These are phyloP conservation scores for Neofelis nebulosa DNA, from an alignment of 2,113 vertebrate genomes.

Conservation along the genomic window DNA sequence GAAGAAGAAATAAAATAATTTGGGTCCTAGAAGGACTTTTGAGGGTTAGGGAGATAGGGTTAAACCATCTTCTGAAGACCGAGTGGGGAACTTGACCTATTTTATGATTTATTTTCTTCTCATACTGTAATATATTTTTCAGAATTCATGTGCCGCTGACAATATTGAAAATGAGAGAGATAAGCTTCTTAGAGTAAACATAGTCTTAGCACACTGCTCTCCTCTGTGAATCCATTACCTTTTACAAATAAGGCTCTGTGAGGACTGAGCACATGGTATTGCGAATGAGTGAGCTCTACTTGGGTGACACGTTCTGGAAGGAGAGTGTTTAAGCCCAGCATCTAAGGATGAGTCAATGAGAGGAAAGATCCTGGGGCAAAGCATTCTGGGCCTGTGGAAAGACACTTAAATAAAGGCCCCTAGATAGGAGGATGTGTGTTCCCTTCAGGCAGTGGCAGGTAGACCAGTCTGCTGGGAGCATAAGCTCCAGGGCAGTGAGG, in stretches of 20 bases:
- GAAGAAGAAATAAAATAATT: background rate
- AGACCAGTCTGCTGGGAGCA: background rate
- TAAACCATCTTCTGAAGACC: background rate
- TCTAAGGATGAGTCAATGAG: background rate
- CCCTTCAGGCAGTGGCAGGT: background rate
- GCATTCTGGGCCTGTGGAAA: background rate
- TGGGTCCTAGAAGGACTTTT: background rate
- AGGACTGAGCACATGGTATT: background rate
- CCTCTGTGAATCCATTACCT: background rate
- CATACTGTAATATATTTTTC: background rate
- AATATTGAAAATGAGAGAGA: background rate
- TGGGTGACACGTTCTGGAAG: background rate
- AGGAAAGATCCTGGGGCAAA: background rate
- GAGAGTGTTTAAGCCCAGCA: background rate
- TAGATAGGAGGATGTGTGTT: background rate
- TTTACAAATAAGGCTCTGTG: background rate
- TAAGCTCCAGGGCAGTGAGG: fast-evolving
- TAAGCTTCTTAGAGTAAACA: background rate
- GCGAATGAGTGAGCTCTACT: background rate
- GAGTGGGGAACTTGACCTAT: background rate
- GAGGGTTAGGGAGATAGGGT: background rate
- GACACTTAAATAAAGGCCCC: background rate
- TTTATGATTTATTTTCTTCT: background rate
- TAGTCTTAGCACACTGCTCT: background rate
- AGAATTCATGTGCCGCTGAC: background rate